Percentiles rank a stretch among this genome's conserved stretches.
phyloP scores from a whole-genome alignment of 2,888 invertebrate genomes.

The Noctua fimbriata region DNA sequence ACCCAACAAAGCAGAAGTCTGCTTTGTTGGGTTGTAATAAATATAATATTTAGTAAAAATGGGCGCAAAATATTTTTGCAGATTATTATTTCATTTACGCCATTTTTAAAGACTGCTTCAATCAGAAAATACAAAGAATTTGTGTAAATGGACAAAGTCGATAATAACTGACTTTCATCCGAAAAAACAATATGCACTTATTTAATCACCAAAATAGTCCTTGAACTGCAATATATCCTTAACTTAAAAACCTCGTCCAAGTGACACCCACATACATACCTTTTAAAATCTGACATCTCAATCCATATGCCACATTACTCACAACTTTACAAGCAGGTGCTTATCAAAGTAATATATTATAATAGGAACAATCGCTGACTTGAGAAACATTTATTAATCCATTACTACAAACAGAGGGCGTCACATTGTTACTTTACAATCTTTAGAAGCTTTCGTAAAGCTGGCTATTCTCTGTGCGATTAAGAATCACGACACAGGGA shows the following conservation, averaged over 20 bases:
- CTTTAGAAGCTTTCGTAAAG: conserved; percentile 57
- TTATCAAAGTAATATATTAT: conserved; percentile 52
- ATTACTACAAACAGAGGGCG: conserved; percentile 59
- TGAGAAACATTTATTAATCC: conserved; percentile 68
- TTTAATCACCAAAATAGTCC: not conserved
- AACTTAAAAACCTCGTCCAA: not conserved
- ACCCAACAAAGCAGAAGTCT: too few relatives aligned
- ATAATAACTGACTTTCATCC: not conserved
- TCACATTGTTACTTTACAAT: conserved; percentile 56
- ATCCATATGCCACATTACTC: conserved; percentile 10
- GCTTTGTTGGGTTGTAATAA: too few relatives aligned
- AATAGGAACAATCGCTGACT: conserved; percentile 35
- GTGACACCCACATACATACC: not conserved
- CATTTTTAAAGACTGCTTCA: not conserved
- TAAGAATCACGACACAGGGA: not conserved
- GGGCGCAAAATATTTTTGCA: not conserved
- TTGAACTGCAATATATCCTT: not conserved
- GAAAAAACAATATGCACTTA: not conserved
- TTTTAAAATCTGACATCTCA: not conserved
- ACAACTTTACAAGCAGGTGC: conserved; percentile 41
- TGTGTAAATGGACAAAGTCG: not conserved
- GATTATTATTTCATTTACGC: not conserved
- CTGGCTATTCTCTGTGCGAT: conserved; percentile 45
- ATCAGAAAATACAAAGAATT: too few relatives aligned
- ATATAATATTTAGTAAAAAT: too few relatives aligned